Evolutionary conservation across 2,888 invertebrate genomes (phyloP).

Genomic region (Tenthredo scrophulariae): DNA sequence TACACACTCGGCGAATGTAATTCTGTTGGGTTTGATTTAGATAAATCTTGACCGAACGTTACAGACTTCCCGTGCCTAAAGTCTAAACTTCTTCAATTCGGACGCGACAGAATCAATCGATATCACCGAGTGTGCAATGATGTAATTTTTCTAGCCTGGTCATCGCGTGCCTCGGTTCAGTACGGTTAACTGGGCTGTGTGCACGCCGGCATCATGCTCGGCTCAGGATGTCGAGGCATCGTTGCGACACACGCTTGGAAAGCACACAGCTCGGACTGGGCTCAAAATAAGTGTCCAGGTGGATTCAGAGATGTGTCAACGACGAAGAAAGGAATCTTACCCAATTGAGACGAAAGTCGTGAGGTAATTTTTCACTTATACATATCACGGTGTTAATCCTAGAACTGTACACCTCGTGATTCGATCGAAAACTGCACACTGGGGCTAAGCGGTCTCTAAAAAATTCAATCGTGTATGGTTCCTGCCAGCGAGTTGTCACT

Average conservation of each 20-base stretch:
- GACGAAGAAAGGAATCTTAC: slow-evolving; percentile 72
- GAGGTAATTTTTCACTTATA: slow-evolving; percentile 74
- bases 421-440: background rate
- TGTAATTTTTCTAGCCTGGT: slow-evolving; percentile 81
- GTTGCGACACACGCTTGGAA: slow-evolving; percentile 79
- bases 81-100: background rate
- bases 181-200: slow-evolving; percentile 85
- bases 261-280: slow-evolving; percentile 80
- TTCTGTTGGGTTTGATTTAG: background rate
- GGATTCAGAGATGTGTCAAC: slow-evolving; percentile 83
- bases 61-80: background rate
- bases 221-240: slow-evolving; percentile 82
- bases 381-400: background rate
- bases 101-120: background rate
- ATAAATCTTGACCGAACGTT: background rate
- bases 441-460: background rate
- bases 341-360: slow-evolving; percentile 79
- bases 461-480: background rate
- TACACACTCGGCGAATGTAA: background rate
- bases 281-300: slow-evolving; percentile 81
- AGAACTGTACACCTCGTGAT: background rate
- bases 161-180: slow-evolving; percentile 86
- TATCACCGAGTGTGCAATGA: background rate
- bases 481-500: no score
- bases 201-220: slow-evolving; percentile 83